These are phyloP conservation scores for Onychostoma macrolepis DNA, from an alignment of 2,113 vertebrate species.

Conservation along the genomic window DNA sequence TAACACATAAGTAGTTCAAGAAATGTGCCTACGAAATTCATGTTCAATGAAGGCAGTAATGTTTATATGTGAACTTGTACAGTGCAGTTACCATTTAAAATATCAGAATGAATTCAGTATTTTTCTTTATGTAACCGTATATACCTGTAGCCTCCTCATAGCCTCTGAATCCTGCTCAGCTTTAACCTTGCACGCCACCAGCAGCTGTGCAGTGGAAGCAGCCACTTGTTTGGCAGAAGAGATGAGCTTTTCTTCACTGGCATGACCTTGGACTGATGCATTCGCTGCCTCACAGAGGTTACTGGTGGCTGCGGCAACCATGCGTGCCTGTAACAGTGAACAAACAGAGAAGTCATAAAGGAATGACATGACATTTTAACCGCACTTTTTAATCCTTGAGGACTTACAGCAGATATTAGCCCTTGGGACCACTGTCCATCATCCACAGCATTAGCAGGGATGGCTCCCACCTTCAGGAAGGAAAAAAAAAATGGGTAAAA, in stretches of 20 bases:
- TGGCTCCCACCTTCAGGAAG: conserved; percentile 87
- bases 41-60: background rate
- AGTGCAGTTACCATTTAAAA: conserved; percentile 23
- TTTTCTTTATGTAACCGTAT: conserved; percentile 43
- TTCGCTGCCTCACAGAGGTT: conserved; percentile 97
- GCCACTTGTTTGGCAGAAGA: conserved; percentile 98
- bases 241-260: conserved; percentile 98
- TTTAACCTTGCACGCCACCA: conserved; percentile 98
- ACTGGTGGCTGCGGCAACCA: conserved; percentile 97
- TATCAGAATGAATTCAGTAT: background rate
- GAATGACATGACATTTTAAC: background rate
- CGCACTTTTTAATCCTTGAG: background rate
- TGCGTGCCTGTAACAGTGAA: conserved; percentile 81
- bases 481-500: background rate
- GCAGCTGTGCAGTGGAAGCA: conserved; percentile 94
- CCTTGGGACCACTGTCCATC: conserved; percentile 99
- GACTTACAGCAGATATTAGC: conserved; percentile 96
- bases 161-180: conserved; percentile 96
- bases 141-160: conserved; percentile 95
- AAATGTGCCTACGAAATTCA: background rate
- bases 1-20: conserved; percentile 15
- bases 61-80: background rate
- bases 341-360: background rate
- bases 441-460: conserved; percentile 92
- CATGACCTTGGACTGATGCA: conserved; percentile 95